These are phyloP conservation scores for Bos taurus DNA, from an alignment of 2,113 vertebrate species.

Conservation along the genomic window DNA sequence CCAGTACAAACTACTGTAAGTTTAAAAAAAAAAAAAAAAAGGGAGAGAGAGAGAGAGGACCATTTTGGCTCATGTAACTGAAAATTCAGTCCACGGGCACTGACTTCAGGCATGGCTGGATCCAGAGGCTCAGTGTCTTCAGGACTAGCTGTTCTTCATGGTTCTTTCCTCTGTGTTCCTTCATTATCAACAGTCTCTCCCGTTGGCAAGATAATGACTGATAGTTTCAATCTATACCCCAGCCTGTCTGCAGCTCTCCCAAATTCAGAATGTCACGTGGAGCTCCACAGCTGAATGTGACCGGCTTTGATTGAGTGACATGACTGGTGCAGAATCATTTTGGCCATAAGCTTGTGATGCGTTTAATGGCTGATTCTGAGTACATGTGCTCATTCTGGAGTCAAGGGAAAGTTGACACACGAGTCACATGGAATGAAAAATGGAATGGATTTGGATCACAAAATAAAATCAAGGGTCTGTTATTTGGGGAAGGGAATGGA, in stretches of 20 bases:
- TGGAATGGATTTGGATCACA: background rate
- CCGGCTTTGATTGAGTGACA: background rate
- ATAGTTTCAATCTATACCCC: background rate
- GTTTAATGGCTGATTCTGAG: background rate
- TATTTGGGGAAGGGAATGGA: no score
- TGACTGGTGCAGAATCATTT: background rate
- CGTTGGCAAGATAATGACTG: background rate
- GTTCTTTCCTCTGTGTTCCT: background rate
- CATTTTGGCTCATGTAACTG: background rate
- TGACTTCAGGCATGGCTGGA: background rate
- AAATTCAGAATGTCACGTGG: background rate
- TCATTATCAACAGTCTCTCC: background rate
- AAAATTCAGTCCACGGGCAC: accelerated
- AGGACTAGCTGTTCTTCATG: background rate
- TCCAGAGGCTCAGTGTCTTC: background rate
- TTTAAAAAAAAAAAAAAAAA: background rate
- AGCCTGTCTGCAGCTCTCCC: background rate
- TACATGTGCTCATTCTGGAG: background rate
- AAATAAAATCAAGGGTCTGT: background rate
- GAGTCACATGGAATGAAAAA: background rate
- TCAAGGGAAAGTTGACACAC: background rate
- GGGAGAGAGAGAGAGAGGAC: background rate
- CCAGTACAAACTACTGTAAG: background rate
- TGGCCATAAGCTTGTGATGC: background rate
- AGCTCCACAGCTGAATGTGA: background rate